Conservation (phyloP, 2,888 invertebrate genomes). For the Caenorhabditis afra region DNA sequence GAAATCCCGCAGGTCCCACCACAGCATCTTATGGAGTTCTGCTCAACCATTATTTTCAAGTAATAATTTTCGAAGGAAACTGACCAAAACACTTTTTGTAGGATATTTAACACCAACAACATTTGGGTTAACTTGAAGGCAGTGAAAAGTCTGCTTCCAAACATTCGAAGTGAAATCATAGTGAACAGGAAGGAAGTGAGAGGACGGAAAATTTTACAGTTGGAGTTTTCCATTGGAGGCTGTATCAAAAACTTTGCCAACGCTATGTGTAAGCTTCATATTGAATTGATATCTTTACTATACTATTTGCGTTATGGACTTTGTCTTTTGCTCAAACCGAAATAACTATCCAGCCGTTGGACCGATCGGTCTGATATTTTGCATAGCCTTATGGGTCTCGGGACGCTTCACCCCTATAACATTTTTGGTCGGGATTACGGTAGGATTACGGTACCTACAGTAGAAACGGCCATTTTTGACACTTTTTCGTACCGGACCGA, state of each 20-base stretch:
- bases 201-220: slow-evolving; percentile 93
- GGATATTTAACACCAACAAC: slow-evolving; percentile 98
- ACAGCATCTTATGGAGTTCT: slow-evolving; percentile 95
- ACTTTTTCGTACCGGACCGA: too few species aligned
- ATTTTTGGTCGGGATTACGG: too few species aligned
- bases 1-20: slow-evolving; percentile 99
- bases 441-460: too few species aligned
- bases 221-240: slow-evolving; percentile 98
- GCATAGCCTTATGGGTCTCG: too few species aligned
- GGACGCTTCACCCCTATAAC: too few species aligned
- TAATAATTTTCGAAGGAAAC: slow-evolving; percentile 84
- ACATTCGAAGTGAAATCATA: slow-evolving; percentile 95
- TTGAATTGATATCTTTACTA: neutral
- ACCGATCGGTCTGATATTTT: too few species aligned
- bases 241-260: slow-evolving; percentile 98
- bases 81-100: slow-evolving; percentile 86
- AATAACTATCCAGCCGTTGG: too few species aligned
- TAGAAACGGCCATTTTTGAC: too few species aligned
- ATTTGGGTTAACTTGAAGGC: slow-evolving; percentile 94
- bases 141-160: slow-evolving; percentile 89
- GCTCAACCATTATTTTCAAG: slow-evolving; percentile 97
- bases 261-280: slow-evolving; percentile 87
- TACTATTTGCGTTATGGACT: too few species aligned
- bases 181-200: slow-evolving; percentile 89
- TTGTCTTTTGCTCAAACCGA: too few species aligned